Percentiles rank a stretch among this genome's conserved stretches.
phyloP scores from a whole-genome alignment of 1,140 invertebrate species.

The Pseudoatta argentina region DNA sequence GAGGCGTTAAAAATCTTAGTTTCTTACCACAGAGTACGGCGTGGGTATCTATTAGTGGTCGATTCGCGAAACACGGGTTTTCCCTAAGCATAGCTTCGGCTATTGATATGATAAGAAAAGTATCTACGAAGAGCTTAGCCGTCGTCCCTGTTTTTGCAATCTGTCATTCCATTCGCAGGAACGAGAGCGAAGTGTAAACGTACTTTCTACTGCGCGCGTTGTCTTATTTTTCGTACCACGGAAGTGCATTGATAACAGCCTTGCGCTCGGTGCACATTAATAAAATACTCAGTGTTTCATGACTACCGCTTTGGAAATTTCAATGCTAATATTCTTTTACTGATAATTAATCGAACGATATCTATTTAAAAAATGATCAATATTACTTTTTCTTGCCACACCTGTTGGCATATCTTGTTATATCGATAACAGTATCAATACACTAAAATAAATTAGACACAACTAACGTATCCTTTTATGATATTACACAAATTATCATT shows the following conservation, averaged over 20 bases:
- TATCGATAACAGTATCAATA: slow-evolving; percentile 20
- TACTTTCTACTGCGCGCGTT: slow-evolving; percentile 67
- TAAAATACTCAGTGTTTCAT: slow-evolving; percentile 47
- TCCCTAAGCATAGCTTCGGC: slow-evolving; percentile 45
- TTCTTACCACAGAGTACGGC: background rate
- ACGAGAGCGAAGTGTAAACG: slow-evolving; percentile 69
- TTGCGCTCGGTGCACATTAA: slow-evolving; percentile 34
- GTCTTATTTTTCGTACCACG: slow-evolving; percentile 51
- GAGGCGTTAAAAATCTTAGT: slow-evolving; percentile 10
- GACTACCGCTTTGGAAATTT: background rate
- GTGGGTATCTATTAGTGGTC: slow-evolving; percentile 39
- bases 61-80: slow-evolving; percentile 48
- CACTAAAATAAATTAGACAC: background rate
- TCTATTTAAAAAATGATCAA: background rate
- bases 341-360: background rate
- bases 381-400: background rate
- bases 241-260: slow-evolving; percentile 69
- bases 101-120: slow-evolving; percentile 67
- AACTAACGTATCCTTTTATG: slow-evolving; percentile 3
- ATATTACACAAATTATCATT: background rate
- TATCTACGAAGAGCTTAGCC: slow-evolving; percentile 58
- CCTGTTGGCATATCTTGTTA: slow-evolving; percentile 2
- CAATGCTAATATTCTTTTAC: slow-evolving; percentile 23
- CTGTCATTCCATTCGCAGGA: slow-evolving; percentile 65
- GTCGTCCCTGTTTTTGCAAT: slow-evolving; percentile 67